These are phyloP conservation scores for Chelidonichthys spinosus DNA, from an alignment of 2,797 vertebrate genomes.

Conservation along the genomic window DNA sequence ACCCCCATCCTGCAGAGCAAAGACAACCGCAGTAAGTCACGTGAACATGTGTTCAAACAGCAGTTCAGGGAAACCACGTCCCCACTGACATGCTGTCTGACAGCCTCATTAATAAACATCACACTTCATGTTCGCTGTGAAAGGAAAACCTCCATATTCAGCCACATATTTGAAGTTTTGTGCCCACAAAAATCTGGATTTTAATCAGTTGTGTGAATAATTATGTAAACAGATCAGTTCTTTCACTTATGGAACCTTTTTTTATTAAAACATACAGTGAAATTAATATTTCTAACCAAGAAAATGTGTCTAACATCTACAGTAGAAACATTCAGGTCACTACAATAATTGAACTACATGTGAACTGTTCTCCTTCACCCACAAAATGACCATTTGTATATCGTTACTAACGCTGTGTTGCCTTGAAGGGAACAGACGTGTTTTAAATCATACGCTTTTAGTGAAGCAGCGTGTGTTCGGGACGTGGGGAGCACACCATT, in stretches of 20 bases:
- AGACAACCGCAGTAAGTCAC: constrained; percentile 90
- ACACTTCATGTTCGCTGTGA: constrained; percentile 11
- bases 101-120: constrained; percentile 21
- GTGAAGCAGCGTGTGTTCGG: too few relatives aligned
- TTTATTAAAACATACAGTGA: neutral
- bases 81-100: neutral
- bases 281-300: neutral
- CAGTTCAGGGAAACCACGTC: neutral
- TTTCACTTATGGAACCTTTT: neutral
- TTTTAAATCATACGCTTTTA: too few relatives aligned
- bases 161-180: too few relatives aligned
- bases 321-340: too few relatives aligned
- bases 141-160: neutral
- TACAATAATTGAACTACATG: neutral
- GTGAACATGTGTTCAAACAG: accelerated
- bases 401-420: too few relatives aligned
- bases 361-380: neutral
- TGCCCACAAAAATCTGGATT: neutral
- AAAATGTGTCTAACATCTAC: neutral
- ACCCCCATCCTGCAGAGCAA: constrained; percentile 87
- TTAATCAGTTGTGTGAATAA: neutral
- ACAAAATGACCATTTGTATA: neutral
- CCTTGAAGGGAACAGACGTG: neutral
- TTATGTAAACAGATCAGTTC: neutral
- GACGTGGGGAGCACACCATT: too few relatives aligned